phyloP scores from a whole-genome alignment of 2,797 vertebrate species.

The Myiotriccus ornatus region DNA sequence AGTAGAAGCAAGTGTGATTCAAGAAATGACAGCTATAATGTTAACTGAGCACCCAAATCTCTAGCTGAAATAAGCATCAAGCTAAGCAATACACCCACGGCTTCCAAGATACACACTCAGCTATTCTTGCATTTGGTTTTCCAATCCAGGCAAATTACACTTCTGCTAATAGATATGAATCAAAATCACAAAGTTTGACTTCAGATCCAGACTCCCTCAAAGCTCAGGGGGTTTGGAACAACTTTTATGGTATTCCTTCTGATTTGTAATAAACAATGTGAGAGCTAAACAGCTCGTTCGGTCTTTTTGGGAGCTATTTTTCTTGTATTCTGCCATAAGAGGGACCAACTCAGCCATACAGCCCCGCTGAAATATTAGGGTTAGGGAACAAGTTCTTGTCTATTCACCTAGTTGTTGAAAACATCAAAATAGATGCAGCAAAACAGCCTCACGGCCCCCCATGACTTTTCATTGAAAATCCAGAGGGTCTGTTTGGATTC shows the following conservation, averaged over 20 bases:
- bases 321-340: neutral
- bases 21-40: neutral
- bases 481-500: neutral
- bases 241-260: neutral
- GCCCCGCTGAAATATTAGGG: neutral
- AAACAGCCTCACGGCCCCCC: neutral
- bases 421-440: neutral
- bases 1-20: neutral
- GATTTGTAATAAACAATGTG: neutral
- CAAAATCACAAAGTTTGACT: neutral
- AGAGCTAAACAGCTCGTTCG: neutral
- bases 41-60: neutral
- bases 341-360: neutral
- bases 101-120: slow-evolving; percentile 26
- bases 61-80: slow-evolving; percentile 10
- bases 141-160: neutral
- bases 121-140: slow-evolving; percentile 35
- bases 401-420: neutral
- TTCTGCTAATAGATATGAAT: slow-evolving; percentile 11
- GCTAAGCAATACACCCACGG: neutral
- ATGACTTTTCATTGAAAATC: neutral
- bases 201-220: neutral
- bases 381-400: neutral
- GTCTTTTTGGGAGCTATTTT: neutral
- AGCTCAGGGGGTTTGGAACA: neutral